Conservation (phyloP, 1,140 invertebrate species). For the Drosophila nasuta region DNA sequence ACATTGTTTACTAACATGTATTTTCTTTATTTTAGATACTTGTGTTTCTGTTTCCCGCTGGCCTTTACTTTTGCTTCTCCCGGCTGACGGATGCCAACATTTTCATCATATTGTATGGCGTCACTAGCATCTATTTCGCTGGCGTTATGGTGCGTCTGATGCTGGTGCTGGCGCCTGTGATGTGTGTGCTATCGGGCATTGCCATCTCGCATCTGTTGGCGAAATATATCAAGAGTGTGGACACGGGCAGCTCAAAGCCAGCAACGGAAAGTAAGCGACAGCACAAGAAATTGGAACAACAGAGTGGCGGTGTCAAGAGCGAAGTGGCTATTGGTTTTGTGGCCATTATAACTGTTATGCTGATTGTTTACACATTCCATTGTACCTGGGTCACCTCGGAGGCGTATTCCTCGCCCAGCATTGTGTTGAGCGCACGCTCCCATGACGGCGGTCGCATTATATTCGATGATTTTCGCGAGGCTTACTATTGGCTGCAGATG, state of each 20-base stretch:
- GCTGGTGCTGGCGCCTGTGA: conserved; percentile 98
- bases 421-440: conserved; percentile 97
- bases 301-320: conserved; percentile 93
- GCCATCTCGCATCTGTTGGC: conserved; percentile 95
- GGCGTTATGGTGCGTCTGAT: conserved; percentile 99
- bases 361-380: conserved; percentile 97
- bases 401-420: conserved; percentile 98
- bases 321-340: conserved; percentile 96
- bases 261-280: conserved; percentile 85
- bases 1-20: background rate
- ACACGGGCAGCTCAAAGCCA: conserved; percentile 85
- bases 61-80: conserved; percentile 98
- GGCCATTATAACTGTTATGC: conserved; percentile 92
- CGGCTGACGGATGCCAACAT: conserved; percentile 98
- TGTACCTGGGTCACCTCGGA: conserved; percentile 99
- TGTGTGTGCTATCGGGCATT: conserved; percentile 98
- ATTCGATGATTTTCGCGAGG: conserved; percentile 98
- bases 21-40: conserved; percentile 87
- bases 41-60: conserved; percentile 97
- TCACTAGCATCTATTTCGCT: conserved; percentile 99
- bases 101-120: conserved; percentile 98
- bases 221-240: conserved; percentile 96
- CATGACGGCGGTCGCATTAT: conserved; percentile 98
- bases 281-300: conserved; percentile 90
- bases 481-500: conserved; percentile 98